Conservation (phyloP, 2,797 vertebrate genomes). For the Odontamblyopus rebecca region DNA sequence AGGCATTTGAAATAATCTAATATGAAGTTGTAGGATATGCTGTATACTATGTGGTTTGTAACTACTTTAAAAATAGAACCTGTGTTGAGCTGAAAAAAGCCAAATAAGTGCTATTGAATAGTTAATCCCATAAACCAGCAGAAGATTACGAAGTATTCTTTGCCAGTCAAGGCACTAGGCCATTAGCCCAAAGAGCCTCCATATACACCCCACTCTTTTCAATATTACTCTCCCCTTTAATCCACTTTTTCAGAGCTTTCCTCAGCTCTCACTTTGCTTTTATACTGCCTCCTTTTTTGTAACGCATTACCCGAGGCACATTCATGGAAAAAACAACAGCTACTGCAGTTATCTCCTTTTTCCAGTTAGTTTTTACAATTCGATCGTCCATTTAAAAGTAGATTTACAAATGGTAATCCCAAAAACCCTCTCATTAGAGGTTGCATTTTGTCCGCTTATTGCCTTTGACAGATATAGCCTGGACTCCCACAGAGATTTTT, state of each 20-base stretch:
- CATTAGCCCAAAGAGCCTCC: slow-evolving; percentile 68
- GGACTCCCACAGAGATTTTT: no score
- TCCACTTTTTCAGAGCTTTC: slow-evolving; percentile 35
- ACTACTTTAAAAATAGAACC: slow-evolving; percentile 68
- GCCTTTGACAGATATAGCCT: no score
- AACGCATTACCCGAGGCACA: not conserved
- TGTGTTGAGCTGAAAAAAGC: slow-evolving; percentile 60
- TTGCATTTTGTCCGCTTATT: no score
- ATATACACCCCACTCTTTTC: slow-evolving; percentile 40
- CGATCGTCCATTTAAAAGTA: slow-evolving; percentile 28
- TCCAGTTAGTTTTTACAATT: not conserved
- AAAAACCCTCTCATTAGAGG: no score
- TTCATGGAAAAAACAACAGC: not conserved
- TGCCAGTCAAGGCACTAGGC: slow-evolving; percentile 63
- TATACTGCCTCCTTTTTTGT: slow-evolving; percentile 1
- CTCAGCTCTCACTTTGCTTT: slow-evolving; percentile 9
- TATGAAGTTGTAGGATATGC: slow-evolving; percentile 62
- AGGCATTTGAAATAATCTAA: slow-evolving; percentile 33
- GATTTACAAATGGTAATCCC: not conserved
- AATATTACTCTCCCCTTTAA: slow-evolving; percentile 40
- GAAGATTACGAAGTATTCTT: slow-evolving; percentile 71
- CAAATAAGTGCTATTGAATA: slow-evolving; percentile 72
- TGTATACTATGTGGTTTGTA: slow-evolving; percentile 44
- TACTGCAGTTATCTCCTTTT: not conserved
- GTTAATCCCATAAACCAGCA: slow-evolving; percentile 72